Base-by-base conservation (phyloP, 2,797 vertebrate species). In the Esox masquinongy region DNA sequence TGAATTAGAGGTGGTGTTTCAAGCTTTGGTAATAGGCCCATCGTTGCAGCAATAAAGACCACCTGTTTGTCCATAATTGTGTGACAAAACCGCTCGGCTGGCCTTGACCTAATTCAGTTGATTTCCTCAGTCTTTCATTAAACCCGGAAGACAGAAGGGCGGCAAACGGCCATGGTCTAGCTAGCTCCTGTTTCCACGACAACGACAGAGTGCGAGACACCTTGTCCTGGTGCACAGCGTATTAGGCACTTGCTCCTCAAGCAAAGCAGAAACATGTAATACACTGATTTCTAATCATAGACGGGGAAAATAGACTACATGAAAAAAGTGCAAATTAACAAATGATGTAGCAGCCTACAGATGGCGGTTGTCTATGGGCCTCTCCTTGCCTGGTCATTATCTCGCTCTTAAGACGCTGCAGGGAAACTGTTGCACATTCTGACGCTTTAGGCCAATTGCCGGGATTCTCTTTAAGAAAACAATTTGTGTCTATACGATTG, bases 111-210 rank as follows among this genome's bases (percentile, higher is more conserved):
- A 84, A 85, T 84, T 85, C 75, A 81, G 71, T 77, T 84, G 80
- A 84, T 80, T 76, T 66, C 76, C 77, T 79, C 79, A 85, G 77
- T 84, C 71, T 80, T 29, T 34, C 47, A 77, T 71, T 76, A 73
- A 80, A 49, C 34, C 29, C 78, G 64, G 72, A 68, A 73, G 68
- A 69, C 74, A 70, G 73, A 49, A 75, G 74, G 76, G 74, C 76
- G 50, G 63, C 53, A 73, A 49, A 75, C 19, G 16, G 68, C 75
- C 31, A 74, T 80, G 78, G 85, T 80, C 82, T 86, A 82, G 22
- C 79, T 72, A 69, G 7, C 43, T 47, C 86, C 88, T 86, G 92
- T 93, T 93, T 93, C 92, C 90, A 93, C 90, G 92, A 92, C 92
- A 92, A 92, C 91, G 79, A 83, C 43, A 83, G 77, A 80, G 83